Conservation (phyloP, 2,797 vertebrate genomes). For the Falco rusticolus region DNA sequence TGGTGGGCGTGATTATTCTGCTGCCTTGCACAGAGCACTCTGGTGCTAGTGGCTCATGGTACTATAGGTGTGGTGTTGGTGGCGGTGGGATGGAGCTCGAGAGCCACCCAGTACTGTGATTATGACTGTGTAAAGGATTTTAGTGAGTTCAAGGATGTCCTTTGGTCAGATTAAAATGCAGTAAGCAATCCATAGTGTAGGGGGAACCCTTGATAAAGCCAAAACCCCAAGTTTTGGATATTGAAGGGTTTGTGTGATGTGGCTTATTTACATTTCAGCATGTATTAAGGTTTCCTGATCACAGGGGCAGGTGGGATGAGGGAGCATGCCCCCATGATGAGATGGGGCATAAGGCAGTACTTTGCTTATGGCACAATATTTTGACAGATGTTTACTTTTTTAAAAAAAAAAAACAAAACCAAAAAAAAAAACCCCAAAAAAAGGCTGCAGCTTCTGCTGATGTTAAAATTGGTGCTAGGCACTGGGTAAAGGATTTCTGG, state of each 20-base stretch:
- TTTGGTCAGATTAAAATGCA: not conserved
- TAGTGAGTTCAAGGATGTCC: not conserved
- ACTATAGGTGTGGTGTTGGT: not conserved
- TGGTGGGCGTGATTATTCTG: not conserved
- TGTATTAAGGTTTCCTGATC: not conserved
- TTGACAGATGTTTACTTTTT: not conserved
- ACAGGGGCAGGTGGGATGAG: not conserved
- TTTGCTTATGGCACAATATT: not conserved
- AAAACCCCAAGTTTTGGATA: not conserved
- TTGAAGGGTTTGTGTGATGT: not conserved
- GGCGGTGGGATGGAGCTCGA: accelerated
- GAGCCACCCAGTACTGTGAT: not conserved
- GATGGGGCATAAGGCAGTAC: not conserved
- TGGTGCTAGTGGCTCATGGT: not conserved
- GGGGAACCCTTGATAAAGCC: not conserved
- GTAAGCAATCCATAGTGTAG: accelerated
- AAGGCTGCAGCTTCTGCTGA: not conserved
- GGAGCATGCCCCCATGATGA: not conserved
- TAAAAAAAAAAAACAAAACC: not conserved
- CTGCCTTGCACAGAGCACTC: not conserved
- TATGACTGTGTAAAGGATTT: not conserved
- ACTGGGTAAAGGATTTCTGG: not conserved
- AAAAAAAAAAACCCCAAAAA: not conserved
- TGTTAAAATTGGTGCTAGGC: not conserved
- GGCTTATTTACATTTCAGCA: not conserved